phyloP scores from a whole-genome alignment of 2,113 vertebrate genomes.

The Caretta caretta region DNA sequence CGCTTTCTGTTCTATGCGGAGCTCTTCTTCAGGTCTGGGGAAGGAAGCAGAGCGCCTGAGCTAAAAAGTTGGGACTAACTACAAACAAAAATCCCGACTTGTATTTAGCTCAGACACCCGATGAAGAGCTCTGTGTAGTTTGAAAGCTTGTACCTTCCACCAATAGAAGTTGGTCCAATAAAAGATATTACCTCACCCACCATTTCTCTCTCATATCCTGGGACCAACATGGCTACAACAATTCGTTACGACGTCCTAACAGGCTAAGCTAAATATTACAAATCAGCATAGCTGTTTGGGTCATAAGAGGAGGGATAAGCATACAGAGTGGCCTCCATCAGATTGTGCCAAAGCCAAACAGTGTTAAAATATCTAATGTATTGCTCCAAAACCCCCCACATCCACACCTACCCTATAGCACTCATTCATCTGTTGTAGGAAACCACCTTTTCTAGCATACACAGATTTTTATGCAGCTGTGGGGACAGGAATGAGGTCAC shows the following conservation, averaged over 20 bases:
- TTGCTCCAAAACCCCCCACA: not conserved
- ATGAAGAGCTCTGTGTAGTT: not conserved
- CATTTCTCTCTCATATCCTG: not conserved
- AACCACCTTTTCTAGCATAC: not conserved
- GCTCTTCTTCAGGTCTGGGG: not conserved
- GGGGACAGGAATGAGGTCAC: constrained; percentile 21
- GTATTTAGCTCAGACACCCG: not conserved
- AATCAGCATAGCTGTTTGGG: not conserved
- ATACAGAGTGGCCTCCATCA: not conserved
- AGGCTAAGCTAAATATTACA: not conserved
- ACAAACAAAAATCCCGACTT: not conserved
- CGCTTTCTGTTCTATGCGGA: not conserved
- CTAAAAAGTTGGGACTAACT: not conserved
- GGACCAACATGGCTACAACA: not conserved
- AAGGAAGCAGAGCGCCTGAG: not conserved
- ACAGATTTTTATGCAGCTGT: constrained; percentile 11
- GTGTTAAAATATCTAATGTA: rapidly evolving
- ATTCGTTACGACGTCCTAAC: not conserved
- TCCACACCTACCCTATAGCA: not conserved
- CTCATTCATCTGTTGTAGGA: not conserved
- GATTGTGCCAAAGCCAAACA: not conserved
- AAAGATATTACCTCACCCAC: not conserved
- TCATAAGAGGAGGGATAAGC: not conserved
- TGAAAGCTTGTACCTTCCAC: not conserved
- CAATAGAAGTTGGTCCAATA: not conserved